Base-by-base conservation (phyloP, 1,140 invertebrate species). In the Caenorhabditis inopinata region DNA sequence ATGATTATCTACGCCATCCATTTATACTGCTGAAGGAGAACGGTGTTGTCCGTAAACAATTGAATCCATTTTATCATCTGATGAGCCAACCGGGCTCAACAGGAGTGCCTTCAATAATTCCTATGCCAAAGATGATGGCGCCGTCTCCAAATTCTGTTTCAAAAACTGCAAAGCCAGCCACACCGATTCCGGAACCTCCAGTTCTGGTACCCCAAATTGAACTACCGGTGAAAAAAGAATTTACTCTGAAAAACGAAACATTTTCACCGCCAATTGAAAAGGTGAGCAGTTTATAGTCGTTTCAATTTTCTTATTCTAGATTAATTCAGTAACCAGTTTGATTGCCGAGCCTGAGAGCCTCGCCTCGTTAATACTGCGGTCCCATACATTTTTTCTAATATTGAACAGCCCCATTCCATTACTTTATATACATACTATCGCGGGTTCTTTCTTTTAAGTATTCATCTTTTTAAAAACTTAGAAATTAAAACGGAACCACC, bases 1-100 rank as follows among this genome's bases (percentile, higher is more conserved):
- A 68, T 68, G 58, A 68, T 11, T 68, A 68, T n/a, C 32, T 68
- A 4, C 58, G 58, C 11, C 58, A 68, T 68, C 58, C 58, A 23
- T 68, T 16, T 42, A 18, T 68, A 7, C 9, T 68, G 11, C n/a
- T 68, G 32, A 68, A 38, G 27, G 58, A 68, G 25, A 68, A 68
- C 23, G 58, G 58, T 11, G n/a, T 21, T 6, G 23, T 16, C 14
- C 14, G 58, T 7, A 35, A 68, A 21, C 58, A 68, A 42, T 32
- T 7, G 23, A 68, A 68, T 38, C 58, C 58, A 68, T 68, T 68
- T 42, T 68, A 18, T 21, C 58, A 68, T 42, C 27, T 68, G 58
- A 68, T 68, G 58, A 29, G 11, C 23, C 38, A 5, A 42, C 38
- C 5, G 14, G 38, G 5, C 5, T 14, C 14, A 42, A 14, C 38